Evolutionary conservation across 64 coral and sea anemone genomes (phyloP), one percentile per base, ranked within the genome.

Genomic region (Stylophora pistillata): DNA sequence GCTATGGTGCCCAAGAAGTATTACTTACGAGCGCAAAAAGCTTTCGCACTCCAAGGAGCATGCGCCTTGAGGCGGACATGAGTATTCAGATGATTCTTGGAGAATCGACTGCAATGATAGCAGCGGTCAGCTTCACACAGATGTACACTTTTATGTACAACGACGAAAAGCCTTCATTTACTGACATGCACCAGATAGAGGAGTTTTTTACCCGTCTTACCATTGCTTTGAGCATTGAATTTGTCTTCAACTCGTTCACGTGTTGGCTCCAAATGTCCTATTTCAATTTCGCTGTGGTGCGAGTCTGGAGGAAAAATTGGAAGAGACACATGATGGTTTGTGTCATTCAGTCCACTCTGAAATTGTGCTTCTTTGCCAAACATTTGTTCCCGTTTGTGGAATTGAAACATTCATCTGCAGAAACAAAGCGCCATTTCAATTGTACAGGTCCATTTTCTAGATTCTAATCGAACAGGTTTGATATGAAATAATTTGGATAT

Each of bases 51-150:
- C 94, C 77, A 56, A 91, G 89, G 23, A 95, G 94, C 64, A 84
- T 87, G 57, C 94, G 94, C 56, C 30, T 95, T 33, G 88, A 91
- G 0, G 94, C 94, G 25, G 89, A 95, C 81, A 31, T 95, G 56
- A 95, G 89, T 34, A 91, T 95, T 53, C 94, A 95, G 77, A 95
- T 95, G 15, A 91, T 95, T 16, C 61, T 95, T 54, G 79, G 88
- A 41, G 94, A 95, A 32, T 82, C 89, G 13, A 95, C 86, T 16
- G 77, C 89, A 27, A 31, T 95, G 12, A 88, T 95, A 47, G 77
- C 78, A 13, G 94, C 94, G 26, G 63, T 95, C 5, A 89, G 94
- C 1, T 95, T 85, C 53, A 79, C 78, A 28, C 82, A 83, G 53
- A n/a, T 95, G 21, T 95, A 89, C 18, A 71, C 78, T 3, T 84